Conservation (phyloP, 2,888 invertebrate genomes). For the Sinotaia quadrata region DNA sequence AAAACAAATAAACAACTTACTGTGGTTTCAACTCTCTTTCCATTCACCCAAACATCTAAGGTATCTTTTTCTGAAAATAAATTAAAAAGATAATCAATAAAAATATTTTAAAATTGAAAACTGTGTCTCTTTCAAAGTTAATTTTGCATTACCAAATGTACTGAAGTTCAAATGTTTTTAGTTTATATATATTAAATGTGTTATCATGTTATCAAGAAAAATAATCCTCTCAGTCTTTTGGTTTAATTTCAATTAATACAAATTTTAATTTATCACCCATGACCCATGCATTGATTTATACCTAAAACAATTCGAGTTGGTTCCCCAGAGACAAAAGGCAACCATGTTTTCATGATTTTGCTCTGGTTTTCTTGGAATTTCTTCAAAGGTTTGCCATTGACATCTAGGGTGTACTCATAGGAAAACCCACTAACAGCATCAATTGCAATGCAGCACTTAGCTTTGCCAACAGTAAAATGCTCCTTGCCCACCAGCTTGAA, state of each 20-base stretch:
- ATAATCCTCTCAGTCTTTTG: too few relatives aligned
- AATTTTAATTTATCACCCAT: too few relatives aligned
- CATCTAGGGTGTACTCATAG: conserved; percentile 85
- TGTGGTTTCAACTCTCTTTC: conserved; percentile 79
- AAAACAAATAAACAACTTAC: conserved; percentile 71
- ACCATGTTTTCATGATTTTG: conserved; percentile 84
- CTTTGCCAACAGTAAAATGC: conserved; percentile 79
- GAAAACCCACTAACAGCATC: conserved; percentile 81
- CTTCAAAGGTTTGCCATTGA: conserved; percentile 86
- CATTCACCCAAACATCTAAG: conserved; percentile 84
- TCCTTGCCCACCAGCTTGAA: conserved; percentile 92
- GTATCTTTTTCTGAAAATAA: conserved; percentile 81
- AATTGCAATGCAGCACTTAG: conserved; percentile 75
- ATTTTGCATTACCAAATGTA: too few relatives aligned
- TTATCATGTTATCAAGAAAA: too few relatives aligned
- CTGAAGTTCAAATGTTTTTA: too few relatives aligned
- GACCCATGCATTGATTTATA: too few relatives aligned
- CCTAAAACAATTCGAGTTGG: conserved; percentile 81
- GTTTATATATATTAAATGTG: too few relatives aligned
- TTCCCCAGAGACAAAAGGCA: conserved; percentile 72
- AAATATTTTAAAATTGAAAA: too few relatives aligned
- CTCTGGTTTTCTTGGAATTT: conserved; percentile 87
- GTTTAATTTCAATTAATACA: too few relatives aligned
- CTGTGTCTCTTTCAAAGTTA: too few relatives aligned
- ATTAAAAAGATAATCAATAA: conserved; percentile 18